Evolutionary conservation across 2,888 invertebrate species (phyloP), one percentile per base, ranked within the genome.

Genomic region (Liopterus haemorrhoidalis): DNA sequence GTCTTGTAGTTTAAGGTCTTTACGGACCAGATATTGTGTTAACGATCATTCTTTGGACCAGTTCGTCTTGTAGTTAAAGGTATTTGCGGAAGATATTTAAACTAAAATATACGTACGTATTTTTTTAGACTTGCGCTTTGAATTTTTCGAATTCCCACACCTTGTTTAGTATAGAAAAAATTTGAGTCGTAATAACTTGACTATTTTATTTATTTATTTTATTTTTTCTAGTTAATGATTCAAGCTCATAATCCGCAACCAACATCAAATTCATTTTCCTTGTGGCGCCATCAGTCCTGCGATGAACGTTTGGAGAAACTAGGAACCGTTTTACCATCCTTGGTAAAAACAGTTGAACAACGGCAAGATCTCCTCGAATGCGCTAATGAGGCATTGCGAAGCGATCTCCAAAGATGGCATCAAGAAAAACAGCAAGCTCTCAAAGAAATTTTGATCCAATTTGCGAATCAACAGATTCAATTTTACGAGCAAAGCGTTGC

Each of bases 401-500:
- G 81, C 28, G 82, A 83, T 61, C 64, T 82, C 48, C 76, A 79
- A 39, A 69, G 81, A 45, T 83, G 82, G 82, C 76, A 79, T 51
- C 59, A 68, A 21, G 80, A 79, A 53, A 82, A 82, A 58, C 75
- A 75, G 47, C 66, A 71, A 21, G 81, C 80, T 61, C 61, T 83
- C 38, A 79, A 79, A 59, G 72, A 72, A 49, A 72, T 82, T 55
- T 67, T 82, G 9, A 64, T 76, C 20, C 70, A 72, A 50, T 74
- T 79, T 68, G 78, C 80, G 6, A 77, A 79, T 54, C 73, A 76
- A 58, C 79, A 83, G 59, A 78, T 82, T 32, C 70, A 72, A 49
- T 78, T 76, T 59, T 81, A 80, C 62, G 75, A 81, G 61, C 73
- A 77, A 57, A 71, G 69, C 50, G 71, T 74, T 48, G 62, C 65